Conservation (phyloP, 2,113 vertebrate species). For the Brevimyrus niger region DNA sequence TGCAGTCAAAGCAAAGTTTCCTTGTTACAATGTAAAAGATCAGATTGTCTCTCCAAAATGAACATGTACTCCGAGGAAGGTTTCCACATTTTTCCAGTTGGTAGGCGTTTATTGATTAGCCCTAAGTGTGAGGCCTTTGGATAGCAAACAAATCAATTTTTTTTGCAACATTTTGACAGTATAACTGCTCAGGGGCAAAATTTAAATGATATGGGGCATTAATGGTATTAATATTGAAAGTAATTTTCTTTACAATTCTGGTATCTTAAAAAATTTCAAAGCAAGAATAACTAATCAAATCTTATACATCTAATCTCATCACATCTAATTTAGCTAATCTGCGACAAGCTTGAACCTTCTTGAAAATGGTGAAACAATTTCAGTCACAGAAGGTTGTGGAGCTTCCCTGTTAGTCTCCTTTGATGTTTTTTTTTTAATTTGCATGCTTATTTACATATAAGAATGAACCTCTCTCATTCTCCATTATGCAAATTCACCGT, state of each 20-base stretch:
- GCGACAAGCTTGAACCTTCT: slow-evolving; percentile 39
- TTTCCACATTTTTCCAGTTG: neutral
- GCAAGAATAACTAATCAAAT: slow-evolving; percentile 21
- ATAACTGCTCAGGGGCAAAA: neutral
- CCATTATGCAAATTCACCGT: neutral
- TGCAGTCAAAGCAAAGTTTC: neutral
- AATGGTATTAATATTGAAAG: slow-evolving; percentile 9
- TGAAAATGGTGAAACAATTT: slow-evolving; percentile 43
- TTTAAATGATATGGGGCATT: neutral
- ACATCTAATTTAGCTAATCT: slow-evolving; percentile 25
- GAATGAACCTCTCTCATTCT: slow-evolving; percentile 25
- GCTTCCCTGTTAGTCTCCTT: slow-evolving; percentile 40
- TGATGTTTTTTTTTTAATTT: slow-evolving; percentile 33
- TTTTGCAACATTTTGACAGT: neutral
- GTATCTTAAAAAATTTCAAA: neutral
- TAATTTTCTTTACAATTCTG: neutral
- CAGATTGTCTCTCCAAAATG: neutral
- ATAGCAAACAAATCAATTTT: neutral
- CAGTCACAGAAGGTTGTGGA: slow-evolving; percentile 37
- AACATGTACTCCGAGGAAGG: neutral
- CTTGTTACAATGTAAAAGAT: neutral
- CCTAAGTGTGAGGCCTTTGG: neutral
- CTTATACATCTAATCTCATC: slow-evolving; percentile 35
- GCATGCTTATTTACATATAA: neutral
- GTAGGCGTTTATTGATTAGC: neutral